Evolutionary conservation across 2,797 vertebrate species (phyloP).

Genomic region (Mus spretus): DNA sequence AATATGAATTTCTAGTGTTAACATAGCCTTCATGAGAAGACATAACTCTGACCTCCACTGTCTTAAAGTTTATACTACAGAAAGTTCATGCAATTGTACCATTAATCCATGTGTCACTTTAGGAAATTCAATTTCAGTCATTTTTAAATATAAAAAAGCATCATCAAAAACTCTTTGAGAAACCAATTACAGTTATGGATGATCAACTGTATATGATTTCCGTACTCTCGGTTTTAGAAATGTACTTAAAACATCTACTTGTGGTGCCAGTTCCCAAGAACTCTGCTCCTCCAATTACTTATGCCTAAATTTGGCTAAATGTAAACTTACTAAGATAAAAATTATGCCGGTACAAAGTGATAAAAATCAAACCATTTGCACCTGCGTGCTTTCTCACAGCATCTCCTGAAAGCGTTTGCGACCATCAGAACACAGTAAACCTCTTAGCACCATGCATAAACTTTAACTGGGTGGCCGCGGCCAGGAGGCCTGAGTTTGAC

Average conservation of each 20-base stretch:
- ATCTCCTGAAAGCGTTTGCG: not conserved
- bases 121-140: conserved; percentile 29
- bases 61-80: conserved; percentile 21
- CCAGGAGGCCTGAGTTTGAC: conserved; percentile 14
- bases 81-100: not conserved
- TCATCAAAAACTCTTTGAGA: not conserved
- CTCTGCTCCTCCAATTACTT: not conserved
- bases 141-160: not conserved
- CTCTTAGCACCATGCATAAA: not conserved
- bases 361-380: not conserved
- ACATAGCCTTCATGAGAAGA: not conserved
- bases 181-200: not conserved
- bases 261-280: not conserved
- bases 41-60: not conserved
- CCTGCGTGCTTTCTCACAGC: not conserved
- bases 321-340: conserved; percentile 6
- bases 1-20: conserved; percentile 20
- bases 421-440: conserved; percentile 33
- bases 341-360: not conserved
- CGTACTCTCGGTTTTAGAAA: conserved; percentile 6
- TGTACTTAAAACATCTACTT: not conserved
- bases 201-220: not conserved
- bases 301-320: conserved; percentile 30
- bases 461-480: not conserved
- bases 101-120: not conserved